Evolutionary conservation across 2,888 invertebrate genomes (phyloP), one percentile per base, ranked within the genome.

Genomic region (Caenorhabditis sp.): DNA sequence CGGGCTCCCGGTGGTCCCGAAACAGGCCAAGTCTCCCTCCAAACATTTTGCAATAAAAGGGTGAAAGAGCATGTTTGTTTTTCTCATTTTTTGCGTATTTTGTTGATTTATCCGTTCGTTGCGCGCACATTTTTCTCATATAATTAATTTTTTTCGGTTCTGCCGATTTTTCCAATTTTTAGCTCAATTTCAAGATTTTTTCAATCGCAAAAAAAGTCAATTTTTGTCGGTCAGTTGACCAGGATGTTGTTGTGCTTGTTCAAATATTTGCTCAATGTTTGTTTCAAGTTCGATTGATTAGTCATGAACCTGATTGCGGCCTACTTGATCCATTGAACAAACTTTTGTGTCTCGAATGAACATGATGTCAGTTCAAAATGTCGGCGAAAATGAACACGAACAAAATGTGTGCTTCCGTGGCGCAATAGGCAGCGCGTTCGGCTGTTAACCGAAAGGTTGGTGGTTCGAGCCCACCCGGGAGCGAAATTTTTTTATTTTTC

Each of bases 381-480:
- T n/a, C n/a, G n/a, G n/a, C n/a, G n/a, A n/a, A n/a, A n/a, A n/a
- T n/a, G n/a, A n/a, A n/a, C n/a, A n/a, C n/a, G n/a, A n/a, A n/a
- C n/a, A n/a, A n/a, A n/a, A 6, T 31, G 31, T 65, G 54, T 76
- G 79, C 79, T 79, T 77, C 79, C 76, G 77, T 79, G 79, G 79
- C 79, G 79, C 75, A 79, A 76, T 79, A 72, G 77, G 79, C 77
- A 94, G 94, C 94, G 94, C 94, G 94, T 94, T 83, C 83, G 83
- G 83, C 83, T 83, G 83, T 83, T 83, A 82, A 82, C 83, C 83
- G 83, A 83, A 83, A 83, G 83, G 83, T 82, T 81, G 83, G 81
- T 83, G 83, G 83, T 83, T 83, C 83, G 75, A 83, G 78, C 78
- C 81, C 83, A 83, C 81, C 83, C 83, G 79, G 81, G 81, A 79